These are phyloP conservation scores for Notarius lentiginosus DNA, from an alignment of 2,113 vertebrate species.

Conservation along the genomic window DNA sequence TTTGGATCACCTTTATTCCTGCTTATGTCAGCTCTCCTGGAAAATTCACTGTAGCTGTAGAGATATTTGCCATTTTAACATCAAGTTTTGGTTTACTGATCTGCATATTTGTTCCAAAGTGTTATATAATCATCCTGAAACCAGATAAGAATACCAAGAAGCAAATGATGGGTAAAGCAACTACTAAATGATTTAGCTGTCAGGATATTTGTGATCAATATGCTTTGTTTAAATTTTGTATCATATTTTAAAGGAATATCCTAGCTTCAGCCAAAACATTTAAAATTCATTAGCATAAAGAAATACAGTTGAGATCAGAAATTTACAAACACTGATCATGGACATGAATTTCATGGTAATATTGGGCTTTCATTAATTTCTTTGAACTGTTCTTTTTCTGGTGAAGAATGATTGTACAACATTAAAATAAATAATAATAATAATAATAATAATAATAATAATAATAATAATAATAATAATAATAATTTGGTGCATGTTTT, in stretches of 20 bases:
- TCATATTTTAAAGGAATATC: conserved; percentile 12
- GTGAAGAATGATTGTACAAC: too few relatives aligned
- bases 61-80: conserved; percentile 75
- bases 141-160: conserved; percentile 70
- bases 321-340: too few relatives aligned
- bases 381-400: too few relatives aligned
- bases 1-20: conserved; percentile 75
- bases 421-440: too few relatives aligned
- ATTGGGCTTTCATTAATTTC: too few relatives aligned
- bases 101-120: conserved; percentile 73
- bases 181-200: not conserved
- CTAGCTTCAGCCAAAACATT: not conserved
- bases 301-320: not conserved
- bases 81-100: conserved; percentile 71
- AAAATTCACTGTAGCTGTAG: conserved; percentile 71
- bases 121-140: conserved; percentile 68
- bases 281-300: not conserved
- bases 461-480: too few relatives aligned
- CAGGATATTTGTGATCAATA: not conserved
- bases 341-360: too few relatives aligned
- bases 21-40: conserved; percentile 75
- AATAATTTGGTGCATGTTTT: too few relatives aligned
- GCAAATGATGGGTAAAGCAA: conserved; percentile 65
- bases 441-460: too few relatives aligned
- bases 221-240: not conserved